Base-by-base conservation (phyloP, 2,797 vertebrate genomes). In the Carapus acus region DNA sequence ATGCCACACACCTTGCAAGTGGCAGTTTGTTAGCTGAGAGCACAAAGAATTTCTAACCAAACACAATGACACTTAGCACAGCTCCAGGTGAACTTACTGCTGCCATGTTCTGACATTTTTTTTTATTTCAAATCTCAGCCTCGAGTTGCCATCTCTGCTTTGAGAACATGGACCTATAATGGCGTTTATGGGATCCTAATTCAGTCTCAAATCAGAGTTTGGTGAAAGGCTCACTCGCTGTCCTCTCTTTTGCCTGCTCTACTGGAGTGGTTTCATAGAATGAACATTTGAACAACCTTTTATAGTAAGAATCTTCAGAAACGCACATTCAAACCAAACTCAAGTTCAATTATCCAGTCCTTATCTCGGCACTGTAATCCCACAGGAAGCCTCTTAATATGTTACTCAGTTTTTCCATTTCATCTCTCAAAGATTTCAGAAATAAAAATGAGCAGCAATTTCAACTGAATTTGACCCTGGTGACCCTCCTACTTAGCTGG, bases 371-470 rank as follows among this genome's bases (percentile, higher is more conserved):
- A 41, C 39, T 46, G 29, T 69, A 67, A 62, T 52, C 56, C 51
- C 49, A 42, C 31, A 36, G 42, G 57, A 51, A 51, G 52, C 16
- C 23, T 78, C 50, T 53, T 76, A 49, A 65, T 69, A 70, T 74
- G 71, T 42, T 67, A 70, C 67, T 65, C 19, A 12, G 54, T 66
- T 62, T 59, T 36, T 49, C 38, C 29, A 57, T 71, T 69, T 69
- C 11, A 56, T 71, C 67, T 75, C 82, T 79, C 50, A 65, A 77
- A 73, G 69, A 83, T 83, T 84, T 85, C 31, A 13, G 71, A 80
- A 86, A 86, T 83, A 85, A 77, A 84, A 77, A 67, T 74, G 64
- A 76, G 77, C 75, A 67, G 83, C 83, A 85, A 83, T 88, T 88
- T 88, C 69, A 87, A 84, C 81, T 81, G 70, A 67, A 65, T 61